Evolutionary conservation across 2,797 vertebrate species (phyloP).

Genomic region (Gallinago stenura): DNA sequence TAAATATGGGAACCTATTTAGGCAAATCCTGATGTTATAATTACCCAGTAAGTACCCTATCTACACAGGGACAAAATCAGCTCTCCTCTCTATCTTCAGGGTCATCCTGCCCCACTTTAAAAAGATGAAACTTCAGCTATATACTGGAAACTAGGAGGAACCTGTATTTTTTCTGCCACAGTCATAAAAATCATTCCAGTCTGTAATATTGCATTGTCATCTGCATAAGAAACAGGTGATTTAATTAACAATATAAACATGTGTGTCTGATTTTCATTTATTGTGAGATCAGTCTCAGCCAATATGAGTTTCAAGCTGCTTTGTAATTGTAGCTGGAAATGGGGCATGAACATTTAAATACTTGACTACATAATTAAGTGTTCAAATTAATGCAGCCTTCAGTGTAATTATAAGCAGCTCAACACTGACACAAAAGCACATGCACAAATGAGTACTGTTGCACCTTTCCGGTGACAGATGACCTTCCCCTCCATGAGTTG

Average conservation of each 20-base stretch:
- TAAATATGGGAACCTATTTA: background rate
- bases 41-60: background rate
- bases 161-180: background rate
- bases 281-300: background rate
- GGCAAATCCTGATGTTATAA: background rate
- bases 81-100: background rate
- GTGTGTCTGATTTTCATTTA: background rate
- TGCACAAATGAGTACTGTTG: slow-evolving; percentile 33
- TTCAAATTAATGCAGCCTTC: slow-evolving; percentile 11
- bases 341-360: slow-evolving; percentile 5
- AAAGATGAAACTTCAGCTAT: background rate
- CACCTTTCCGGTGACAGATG: slow-evolving; percentile 89
- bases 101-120: background rate
- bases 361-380: background rate
- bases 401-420: slow-evolving; percentile 21
- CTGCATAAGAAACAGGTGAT: background rate
- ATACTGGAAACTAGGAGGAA: background rate
- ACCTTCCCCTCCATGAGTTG: slow-evolving; percentile 81
- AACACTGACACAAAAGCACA: slow-evolving; percentile 6
- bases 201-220: background rate
- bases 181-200: background rate
- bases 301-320: background rate
- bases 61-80: background rate
- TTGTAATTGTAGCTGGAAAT: background rate
- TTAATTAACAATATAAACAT: background rate